Conservation (phyloP, 2,113 vertebrate genomes). For the Poecile atricapillus region DNA sequence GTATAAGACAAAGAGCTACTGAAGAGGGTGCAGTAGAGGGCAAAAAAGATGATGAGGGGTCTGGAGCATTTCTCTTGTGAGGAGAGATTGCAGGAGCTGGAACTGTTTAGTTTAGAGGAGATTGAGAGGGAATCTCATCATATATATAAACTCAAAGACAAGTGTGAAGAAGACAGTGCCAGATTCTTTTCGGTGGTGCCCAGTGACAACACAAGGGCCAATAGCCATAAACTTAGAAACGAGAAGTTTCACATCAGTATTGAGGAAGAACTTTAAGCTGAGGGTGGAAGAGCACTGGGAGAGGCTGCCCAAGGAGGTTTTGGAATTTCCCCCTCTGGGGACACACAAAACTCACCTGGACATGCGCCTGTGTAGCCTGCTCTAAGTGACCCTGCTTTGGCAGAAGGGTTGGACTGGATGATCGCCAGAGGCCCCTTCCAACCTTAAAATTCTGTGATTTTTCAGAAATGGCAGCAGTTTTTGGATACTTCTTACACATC, state of each 20-base stretch:
- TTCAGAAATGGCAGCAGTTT: not conserved
- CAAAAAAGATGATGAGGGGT: not conserved
- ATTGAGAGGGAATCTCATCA: not conserved
- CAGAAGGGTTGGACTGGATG: not conserved
- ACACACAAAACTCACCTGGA: not conserved
- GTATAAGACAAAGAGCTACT: not conserved
- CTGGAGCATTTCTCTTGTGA: not conserved
- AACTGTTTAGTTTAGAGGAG: not conserved
- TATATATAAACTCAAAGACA: not conserved
- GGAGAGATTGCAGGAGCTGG: not conserved
- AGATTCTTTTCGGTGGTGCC: accelerated
- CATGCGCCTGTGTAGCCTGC: accelerated
- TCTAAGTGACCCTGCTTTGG: not conserved
- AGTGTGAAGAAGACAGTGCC: accelerated
- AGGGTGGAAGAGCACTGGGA: not conserved
- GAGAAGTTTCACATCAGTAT: not conserved
- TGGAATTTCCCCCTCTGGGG: not conserved
- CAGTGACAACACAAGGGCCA: not conserved
- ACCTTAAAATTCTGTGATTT: not conserved
- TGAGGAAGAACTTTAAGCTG: not conserved
- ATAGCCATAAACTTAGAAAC: not conserved
- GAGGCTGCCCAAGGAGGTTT: accelerated
- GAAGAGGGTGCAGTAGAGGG: not conserved
- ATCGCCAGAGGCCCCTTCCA: not conserved
- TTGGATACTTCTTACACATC: not conserved